A percentile compares a stretch with the other conserved stretches of the same genome.
These are phyloP conservation scores for Tetragonula carbonaria DNA, from an alignment of 2,888 invertebrate species.

Conservation along the genomic window DNA sequence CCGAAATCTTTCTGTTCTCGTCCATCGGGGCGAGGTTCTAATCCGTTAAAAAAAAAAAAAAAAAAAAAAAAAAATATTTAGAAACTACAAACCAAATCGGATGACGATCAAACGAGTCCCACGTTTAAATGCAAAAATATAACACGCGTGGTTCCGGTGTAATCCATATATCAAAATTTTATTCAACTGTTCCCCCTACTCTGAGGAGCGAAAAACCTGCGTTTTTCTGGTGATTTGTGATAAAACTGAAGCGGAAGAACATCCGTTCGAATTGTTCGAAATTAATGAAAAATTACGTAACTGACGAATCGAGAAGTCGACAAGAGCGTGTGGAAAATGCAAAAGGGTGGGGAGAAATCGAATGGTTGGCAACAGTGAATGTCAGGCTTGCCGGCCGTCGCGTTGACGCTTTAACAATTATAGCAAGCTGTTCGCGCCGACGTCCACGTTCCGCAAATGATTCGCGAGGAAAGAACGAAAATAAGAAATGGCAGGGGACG, in stretches of 20 bases:
- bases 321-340: too few species aligned
- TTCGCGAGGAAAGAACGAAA: constrained; percentile 38
- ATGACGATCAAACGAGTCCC: background rate
- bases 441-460: constrained; percentile 41
- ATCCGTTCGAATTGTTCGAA: background rate
- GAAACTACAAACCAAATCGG: background rate
- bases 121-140: background rate
- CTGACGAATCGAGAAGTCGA: background rate
- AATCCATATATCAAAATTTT: background rate
- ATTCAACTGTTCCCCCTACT: background rate
- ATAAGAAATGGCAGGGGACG: constrained; percentile 39
- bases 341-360: background rate
- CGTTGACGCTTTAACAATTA: constrained; percentile 33
- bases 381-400: background rate
- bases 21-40: background rate
- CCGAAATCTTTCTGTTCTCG: background rate
- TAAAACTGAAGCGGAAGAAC: background rate
- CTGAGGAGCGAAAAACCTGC: too few species aligned
- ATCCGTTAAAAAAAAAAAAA: background rate
- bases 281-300: background rate
- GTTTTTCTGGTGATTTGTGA: background rate
- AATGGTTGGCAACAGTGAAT: background rate
- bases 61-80: background rate
- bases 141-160: too few species aligned
- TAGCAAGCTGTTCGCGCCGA: background rate